Evolutionary conservation across 2,888 invertebrate species (phyloP).

Genomic region (Drosophila mayaguana): DNA sequence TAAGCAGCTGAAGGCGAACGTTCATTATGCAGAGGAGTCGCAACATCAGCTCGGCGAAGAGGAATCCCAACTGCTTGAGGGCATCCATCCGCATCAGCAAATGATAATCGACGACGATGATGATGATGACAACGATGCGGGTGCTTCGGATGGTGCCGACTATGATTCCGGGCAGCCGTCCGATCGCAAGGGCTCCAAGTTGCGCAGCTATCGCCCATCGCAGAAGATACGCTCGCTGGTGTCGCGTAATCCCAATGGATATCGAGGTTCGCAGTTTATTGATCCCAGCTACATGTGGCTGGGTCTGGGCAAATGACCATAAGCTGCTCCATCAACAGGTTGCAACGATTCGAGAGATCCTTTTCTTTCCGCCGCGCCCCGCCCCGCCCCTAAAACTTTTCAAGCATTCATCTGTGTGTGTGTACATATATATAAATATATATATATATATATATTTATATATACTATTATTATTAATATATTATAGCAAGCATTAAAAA

Average conservation of each 20-base stretch:
- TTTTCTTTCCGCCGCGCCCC: slow-evolving; percentile 1
- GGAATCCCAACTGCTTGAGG: slow-evolving; percentile 79
- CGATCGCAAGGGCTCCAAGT: slow-evolving; percentile 80
- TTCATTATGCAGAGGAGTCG: slow-evolving; percentile 81
- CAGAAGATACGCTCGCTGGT: slow-evolving; percentile 87
- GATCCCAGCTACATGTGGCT: slow-evolving; percentile 89
- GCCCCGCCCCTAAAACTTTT: slow-evolving; percentile 8
- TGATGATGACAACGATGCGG: slow-evolving; percentile 28
- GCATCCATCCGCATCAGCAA: slow-evolving; percentile 78
- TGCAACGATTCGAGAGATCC: slow-evolving; percentile 49
- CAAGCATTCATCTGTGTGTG: slow-evolving; percentile 35
- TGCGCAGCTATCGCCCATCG: slow-evolving; percentile 85
- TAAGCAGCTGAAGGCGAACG: slow-evolving; percentile 81
- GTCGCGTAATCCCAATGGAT: slow-evolving; percentile 86
- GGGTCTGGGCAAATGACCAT: slow-evolving; percentile 86
- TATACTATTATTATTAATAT: slow-evolving; percentile 6
- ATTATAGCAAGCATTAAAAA: slow-evolving; percentile 31
- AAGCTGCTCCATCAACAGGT: slow-evolving; percentile 16
- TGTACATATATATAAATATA: slow-evolving; percentile 11
- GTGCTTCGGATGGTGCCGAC: slow-evolving; percentile 10
- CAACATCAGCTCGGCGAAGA: slow-evolving; percentile 70
- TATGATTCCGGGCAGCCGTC: slow-evolving; percentile 37
- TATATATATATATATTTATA: slow-evolving; percentile 9
- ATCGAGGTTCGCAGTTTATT: slow-evolving; percentile 88
- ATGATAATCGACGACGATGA: slow-evolving; percentile 60